phyloP scores from a whole-genome alignment of 2,888 invertebrate genomes.

The Drosophila affinis region DNA sequence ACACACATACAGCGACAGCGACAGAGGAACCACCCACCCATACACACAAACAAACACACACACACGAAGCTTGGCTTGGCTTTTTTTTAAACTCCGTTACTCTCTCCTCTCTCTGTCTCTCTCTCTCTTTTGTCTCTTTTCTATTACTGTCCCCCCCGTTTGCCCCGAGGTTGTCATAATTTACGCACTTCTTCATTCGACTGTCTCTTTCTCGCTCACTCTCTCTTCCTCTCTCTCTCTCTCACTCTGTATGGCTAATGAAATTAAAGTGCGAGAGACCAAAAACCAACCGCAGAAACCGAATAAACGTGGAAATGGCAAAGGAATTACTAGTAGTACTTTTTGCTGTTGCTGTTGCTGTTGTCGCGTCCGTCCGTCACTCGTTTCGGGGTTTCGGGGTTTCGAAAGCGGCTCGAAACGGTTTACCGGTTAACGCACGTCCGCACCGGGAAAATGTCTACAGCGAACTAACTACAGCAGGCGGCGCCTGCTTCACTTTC shows the following conservation, averaged over 20 bases:
- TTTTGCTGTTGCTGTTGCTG: not conserved
- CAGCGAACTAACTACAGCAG: conserved; percentile 66
- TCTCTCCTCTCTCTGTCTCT: conserved; percentile 14
- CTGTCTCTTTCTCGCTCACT: conserved; percentile 4
- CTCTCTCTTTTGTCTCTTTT: conserved; percentile 2
- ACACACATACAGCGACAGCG: conserved; percentile 28
- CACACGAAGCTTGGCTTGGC: conserved; percentile 54
- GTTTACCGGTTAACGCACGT: conserved; percentile 65
- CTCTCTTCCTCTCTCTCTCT: not conserved
- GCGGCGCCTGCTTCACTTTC: conserved; percentile 22
- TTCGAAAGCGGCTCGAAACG: conserved; percentile 26
- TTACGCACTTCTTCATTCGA: conserved; percentile 73
- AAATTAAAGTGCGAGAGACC: conserved; percentile 55
- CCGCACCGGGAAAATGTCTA: conserved; percentile 80
- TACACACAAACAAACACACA: conserved; percentile 42
- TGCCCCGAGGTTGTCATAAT: conserved; percentile 63
- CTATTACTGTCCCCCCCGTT: not conserved
- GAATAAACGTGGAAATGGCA: conserved; percentile 26
- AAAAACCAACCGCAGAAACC: conserved; percentile 57
- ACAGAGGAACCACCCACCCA: conserved; percentile 40
- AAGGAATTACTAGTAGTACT: conserved; percentile 20
- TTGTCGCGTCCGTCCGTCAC: not conserved
- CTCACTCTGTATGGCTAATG: conserved; percentile 51
- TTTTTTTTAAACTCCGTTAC: conserved; percentile 11
- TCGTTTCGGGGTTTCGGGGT: conserved; percentile 6